phyloP scores from a whole-genome alignment of 35 echinoderm and acorn worm genomes.

The Ophioderma brevispina region DNA sequence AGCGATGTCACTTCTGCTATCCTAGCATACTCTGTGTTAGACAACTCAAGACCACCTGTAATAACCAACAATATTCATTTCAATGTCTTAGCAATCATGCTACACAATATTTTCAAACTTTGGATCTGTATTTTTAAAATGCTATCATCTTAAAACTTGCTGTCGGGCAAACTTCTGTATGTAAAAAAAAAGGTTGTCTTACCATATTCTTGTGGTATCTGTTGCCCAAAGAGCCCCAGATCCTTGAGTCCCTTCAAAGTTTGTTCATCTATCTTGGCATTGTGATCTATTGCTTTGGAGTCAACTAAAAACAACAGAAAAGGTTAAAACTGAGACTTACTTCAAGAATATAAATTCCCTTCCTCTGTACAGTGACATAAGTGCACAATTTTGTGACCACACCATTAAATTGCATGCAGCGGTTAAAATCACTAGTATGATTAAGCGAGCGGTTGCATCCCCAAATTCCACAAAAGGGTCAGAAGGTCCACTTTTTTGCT shows the following conservation, averaged over 20 bases:
- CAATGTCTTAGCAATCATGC: no score
- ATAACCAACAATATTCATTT: no score
- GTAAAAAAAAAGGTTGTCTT: constrained; percentile 19
- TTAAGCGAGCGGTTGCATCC: no score
- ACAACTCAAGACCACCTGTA: constrained; percentile 84
- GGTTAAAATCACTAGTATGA: no score
- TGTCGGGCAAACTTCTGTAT: no score
- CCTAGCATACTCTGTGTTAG: constrained; percentile 92
- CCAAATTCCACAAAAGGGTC: no score
- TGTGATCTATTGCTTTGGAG: constrained; percentile 87
- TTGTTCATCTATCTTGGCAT: constrained; percentile 87
- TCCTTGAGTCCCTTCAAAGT: constrained; percentile 88
- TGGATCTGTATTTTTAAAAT: no score
- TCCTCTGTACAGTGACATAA: background rate
- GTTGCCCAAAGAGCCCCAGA: constrained; percentile 93
- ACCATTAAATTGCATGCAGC: no score
- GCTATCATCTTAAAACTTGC: no score
- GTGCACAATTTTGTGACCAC: background rate
- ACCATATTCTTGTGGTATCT: constrained; percentile 97
- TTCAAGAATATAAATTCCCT: background rate
- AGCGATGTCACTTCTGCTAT: constrained; percentile 82
- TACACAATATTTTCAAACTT: no score
- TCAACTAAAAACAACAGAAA: constrained; percentile 68
- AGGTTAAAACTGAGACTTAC: background rate
- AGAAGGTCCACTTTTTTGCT: no score